Evolutionary conservation across 2,797 vertebrate species (phyloP).

Genomic region (Mastacembelus armatus): DNA sequence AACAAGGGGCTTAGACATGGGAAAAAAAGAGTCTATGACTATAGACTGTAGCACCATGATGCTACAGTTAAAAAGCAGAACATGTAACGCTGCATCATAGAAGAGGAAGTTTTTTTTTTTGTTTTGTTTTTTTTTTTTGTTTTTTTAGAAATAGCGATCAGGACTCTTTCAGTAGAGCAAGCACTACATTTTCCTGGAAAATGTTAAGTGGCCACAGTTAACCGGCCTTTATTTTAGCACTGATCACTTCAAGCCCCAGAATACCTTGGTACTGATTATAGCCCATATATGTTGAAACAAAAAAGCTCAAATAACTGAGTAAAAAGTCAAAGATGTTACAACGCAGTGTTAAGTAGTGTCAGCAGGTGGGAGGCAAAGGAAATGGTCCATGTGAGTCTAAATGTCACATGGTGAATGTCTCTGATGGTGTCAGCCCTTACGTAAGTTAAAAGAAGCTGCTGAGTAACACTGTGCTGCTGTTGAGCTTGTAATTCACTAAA

Average conservation of each 20-base stretch:
- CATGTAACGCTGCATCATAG: slow-evolving; percentile 15
- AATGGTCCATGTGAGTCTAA: slow-evolving; percentile 31
- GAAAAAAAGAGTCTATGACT: too few relatives aligned
- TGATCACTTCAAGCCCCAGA: neutral
- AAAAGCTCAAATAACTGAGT: neutral
- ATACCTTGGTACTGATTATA: too few relatives aligned
- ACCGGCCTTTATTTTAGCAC: slow-evolving; percentile 49
- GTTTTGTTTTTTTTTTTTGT: neutral
- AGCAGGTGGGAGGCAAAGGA: slow-evolving; percentile 34
- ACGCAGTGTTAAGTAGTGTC: neutral
- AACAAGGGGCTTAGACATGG: neutral
- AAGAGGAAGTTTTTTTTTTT: slow-evolving; percentile 40
- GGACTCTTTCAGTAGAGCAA: slow-evolving; percentile 8
- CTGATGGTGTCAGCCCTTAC: slow-evolving; percentile 13
- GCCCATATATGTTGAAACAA: neutral
- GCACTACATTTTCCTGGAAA: slow-evolving; percentile 27
- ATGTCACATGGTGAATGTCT: slow-evolving; percentile 21
- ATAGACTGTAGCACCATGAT: neutral
- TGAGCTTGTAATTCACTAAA: neutral
- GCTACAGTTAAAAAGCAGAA: slow-evolving; percentile 57
- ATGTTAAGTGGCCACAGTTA: slow-evolving; percentile 25
- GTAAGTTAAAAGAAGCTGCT: slow-evolving; percentile 2
- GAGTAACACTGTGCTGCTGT: neutral
- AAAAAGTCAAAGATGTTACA: slow-evolving; percentile 2
- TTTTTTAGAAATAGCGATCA: neutral